Conservation (phyloP, 2,113 vertebrate genomes). For the Sinocyclocheilus maitianheensis region DNA sequence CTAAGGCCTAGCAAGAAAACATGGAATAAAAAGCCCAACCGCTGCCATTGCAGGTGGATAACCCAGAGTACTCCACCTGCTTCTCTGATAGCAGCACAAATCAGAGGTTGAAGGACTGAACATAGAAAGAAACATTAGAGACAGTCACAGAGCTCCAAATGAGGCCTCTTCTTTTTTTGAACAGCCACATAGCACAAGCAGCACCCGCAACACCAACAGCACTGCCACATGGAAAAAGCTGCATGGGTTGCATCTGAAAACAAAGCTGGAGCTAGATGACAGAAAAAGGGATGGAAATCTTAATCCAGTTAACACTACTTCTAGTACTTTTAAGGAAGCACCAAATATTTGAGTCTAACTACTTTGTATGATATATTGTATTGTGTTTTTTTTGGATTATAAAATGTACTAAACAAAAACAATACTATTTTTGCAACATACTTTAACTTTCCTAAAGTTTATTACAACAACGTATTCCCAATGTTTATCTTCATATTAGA, state of each 20-base stretch:
- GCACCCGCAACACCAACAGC: conserved; percentile 54
- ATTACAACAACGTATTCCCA: neutral
- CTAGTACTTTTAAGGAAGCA: neutral
- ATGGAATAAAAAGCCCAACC: conserved; percentile 46
- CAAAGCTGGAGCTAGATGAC: conserved; percentile 50
- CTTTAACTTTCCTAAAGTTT: too few species aligned
- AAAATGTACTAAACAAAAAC: too few species aligned
- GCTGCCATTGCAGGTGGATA: conserved; percentile 55
- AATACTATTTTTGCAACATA: too few species aligned
- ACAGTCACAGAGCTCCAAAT: conserved; percentile 17
- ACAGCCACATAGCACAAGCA: conserved; percentile 48
- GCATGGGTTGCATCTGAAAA: conserved; percentile 33
- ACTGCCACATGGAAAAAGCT: conserved; percentile 43
- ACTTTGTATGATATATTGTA: too few species aligned
- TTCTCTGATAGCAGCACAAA: conserved; percentile 69
- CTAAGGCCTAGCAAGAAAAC: conserved; percentile 31
- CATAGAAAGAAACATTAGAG: conserved; percentile 70
- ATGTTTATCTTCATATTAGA: neutral
- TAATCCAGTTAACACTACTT: neutral
- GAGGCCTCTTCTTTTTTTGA: neutral
- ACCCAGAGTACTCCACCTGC: conserved; percentile 66
- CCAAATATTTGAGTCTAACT: too few species aligned
- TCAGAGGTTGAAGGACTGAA: conserved; percentile 60
- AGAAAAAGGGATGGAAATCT: conserved; percentile 45
- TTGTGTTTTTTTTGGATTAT: too few species aligned